Conservation (phyloP, 2,888 invertebrate genomes). For the Acleris holmiana region DNA sequence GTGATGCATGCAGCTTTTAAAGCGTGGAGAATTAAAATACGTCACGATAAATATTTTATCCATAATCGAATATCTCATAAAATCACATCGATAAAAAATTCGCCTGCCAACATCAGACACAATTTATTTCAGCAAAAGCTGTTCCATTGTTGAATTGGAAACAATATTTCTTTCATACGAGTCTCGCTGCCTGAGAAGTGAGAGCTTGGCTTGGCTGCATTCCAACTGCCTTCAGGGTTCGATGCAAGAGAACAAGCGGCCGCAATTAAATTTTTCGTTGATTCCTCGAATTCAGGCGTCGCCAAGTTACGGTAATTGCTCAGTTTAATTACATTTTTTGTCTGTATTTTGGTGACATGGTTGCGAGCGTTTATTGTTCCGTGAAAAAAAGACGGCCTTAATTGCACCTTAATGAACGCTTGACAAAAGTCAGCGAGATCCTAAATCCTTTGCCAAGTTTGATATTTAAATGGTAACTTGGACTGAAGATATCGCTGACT, state of each 20-base stretch:
- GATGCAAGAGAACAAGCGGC: constrained; percentile 39
- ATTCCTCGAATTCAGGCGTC: constrained; percentile 29
- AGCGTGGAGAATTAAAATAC: no score
- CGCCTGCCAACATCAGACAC: constrained; percentile 40
- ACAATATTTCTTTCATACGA: constrained; percentile 51
- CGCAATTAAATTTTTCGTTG: constrained; percentile 34
- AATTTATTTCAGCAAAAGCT: constrained; percentile 51
- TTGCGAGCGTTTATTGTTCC: constrained; percentile 13
- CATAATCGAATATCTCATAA: constrained; percentile 13
- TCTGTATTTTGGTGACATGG: constrained; percentile 30
- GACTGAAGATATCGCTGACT: background rate
- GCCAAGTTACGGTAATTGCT: constrained; percentile 35
- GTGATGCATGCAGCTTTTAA: no score
- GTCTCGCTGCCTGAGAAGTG: constrained; percentile 36
- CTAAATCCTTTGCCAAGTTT: background rate
- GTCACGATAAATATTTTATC: background rate
- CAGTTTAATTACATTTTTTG: constrained; percentile 31
- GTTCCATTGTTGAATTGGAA: constrained; percentile 51
- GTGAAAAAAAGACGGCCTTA: constrained; percentile 3
- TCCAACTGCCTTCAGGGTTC: constrained; percentile 42
- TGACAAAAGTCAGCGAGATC: background rate
- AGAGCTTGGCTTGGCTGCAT: constrained; percentile 43
- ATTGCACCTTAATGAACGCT: background rate
- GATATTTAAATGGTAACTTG: background rate
- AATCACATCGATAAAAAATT: constrained; percentile 27